Base-by-base conservation (phyloP, 2,113 vertebrate genomes). In the Leucopternis melanops region DNA sequence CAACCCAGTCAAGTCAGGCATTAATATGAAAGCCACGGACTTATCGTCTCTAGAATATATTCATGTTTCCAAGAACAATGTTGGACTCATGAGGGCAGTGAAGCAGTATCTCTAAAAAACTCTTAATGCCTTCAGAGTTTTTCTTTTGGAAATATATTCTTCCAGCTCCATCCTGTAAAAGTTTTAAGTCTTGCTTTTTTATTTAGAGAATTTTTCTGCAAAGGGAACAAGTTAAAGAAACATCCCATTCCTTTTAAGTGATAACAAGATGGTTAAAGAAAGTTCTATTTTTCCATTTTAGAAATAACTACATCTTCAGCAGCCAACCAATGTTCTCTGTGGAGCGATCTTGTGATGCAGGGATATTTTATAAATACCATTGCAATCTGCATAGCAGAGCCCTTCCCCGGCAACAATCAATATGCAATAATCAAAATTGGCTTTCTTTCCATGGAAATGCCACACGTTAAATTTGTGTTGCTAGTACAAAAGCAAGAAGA, bases 401-500 rank as follows among this genome's bases (percentile, higher is more conserved):
- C 34, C 57, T 79, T 65, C 32, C 42, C 79, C 44, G 59, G 81
- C 8, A 82, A 94, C 8, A 80, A 94, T 31, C 50, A 63, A 20
- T 18, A 34, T 73, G 32, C 34, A 92, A 87, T 61, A 88, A 69
- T 71, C 47, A 71, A 69, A 95, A 92, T 34, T 87, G 78, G 44
- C 42, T 81, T 92, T 34, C 45, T 85, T 67, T 71, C 57, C 52
- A 59, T 49, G 44, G 74, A 95, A 88, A 89, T 86, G 74, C 63
- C 88, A 84, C 67, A 70, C 3, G 11, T 69, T 91, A 91, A 66
- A 77, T 77, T 94, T 94, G 81, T 58, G 38, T 84, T 80, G 89
- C 82, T 79, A 90, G 59, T 62, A 74, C 38, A 92, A 96, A 79
- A 91, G 54, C 72, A 95, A 93, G 86, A 94, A 63, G 55, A 84